Conservation (phyloP, 2,888 invertebrate genomes). For the Meiosimyza decipiens region DNA sequence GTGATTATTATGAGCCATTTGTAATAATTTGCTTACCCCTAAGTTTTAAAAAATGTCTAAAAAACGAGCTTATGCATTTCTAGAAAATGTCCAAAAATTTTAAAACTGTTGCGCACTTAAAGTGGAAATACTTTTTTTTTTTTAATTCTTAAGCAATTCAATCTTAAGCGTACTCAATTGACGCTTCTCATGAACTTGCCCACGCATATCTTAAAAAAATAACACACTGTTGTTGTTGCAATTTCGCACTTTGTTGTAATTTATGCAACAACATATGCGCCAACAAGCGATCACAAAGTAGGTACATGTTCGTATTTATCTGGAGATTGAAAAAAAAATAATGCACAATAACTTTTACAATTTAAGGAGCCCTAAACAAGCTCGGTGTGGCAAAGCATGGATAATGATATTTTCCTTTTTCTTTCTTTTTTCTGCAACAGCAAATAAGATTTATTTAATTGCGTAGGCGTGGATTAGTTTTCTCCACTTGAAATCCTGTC, state of each 20-base stretch:
- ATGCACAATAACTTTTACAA: conserved; percentile 3
- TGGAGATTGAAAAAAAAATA: not conserved
- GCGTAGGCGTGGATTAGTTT: conserved; percentile 2
- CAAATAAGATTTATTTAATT: conserved; percentile 18
- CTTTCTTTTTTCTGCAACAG: not conserved
- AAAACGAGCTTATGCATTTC: too few species aligned
- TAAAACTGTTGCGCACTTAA: too few species aligned
- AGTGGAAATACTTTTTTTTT: too few species aligned
- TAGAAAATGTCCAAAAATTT: too few species aligned
- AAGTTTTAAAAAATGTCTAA: too few species aligned
- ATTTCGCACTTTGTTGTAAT: conserved; percentile 29
- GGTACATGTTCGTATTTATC: not conserved
- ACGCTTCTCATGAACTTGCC: too few species aligned
- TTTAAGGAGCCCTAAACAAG: not conserved
- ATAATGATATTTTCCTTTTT: not conserved
- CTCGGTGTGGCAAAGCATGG: not conserved
- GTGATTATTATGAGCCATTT: too few species aligned
- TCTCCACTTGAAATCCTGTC: not conserved
- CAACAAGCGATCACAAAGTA: conserved; percentile 8
- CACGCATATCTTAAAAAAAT: too few species aligned
- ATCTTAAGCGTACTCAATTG: too few species aligned
- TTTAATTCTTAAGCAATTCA: too few species aligned
- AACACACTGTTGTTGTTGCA: not conserved
- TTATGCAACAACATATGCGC: conserved; percentile 30
- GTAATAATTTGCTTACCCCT: too few species aligned